Base-by-base conservation (phyloP, 1,140 invertebrate genomes). In the Liolophura sinensis region DNA sequence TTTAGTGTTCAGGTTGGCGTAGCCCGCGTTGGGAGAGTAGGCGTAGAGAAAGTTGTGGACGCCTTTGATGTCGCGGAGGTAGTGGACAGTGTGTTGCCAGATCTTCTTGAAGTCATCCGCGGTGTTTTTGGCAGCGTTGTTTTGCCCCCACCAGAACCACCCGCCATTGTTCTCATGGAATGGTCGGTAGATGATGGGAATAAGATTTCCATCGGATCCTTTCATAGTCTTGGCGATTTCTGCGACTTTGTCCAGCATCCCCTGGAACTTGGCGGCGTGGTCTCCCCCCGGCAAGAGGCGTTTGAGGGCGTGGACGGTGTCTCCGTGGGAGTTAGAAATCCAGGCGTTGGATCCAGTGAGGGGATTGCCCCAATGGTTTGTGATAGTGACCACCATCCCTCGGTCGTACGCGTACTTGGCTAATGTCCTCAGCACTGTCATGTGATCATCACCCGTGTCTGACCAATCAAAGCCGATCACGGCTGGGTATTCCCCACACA, bases 141-240 rank as follows among this genome's bases (percentile, higher is more conserved):
- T 63, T 14, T 59, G 40, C 16, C 64, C 68, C 68, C 68, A 70
- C 68, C 68, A 70, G 64, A 70, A 70, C 68, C 64, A 67, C 22
- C 57, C 50, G 18, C 68, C 64, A 18, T 62, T 63, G 52, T 59
- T 59, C 63, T 70, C 68, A 56, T 70, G 65, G 49, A 64, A 60
- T 5, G 57, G 62, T 60, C 69, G 54, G 48, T 67, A 67, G 14
- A 70, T 61, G 24, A 70, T 58, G 0, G 68, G 69, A 40, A 70
- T 64, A 14, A 31, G 40, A 18, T 56, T 24, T 22, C 69, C 69
- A 16, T 61, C 40, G 6, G 61, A 62, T 50, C 67, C 65, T 49
- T 49, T 60, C 22, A 67, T 40, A 18, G 46, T 20, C 18, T 57
- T 55, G 15, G 54, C n/a, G 46, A 58, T 67, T 0, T 60, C n/a